Percentiles rank a stretch among this genome's conserved stretches.
Evolutionary conservation across 1,140 invertebrate species (phyloP).

Genomic region (Pteromalus puparum): DNA sequence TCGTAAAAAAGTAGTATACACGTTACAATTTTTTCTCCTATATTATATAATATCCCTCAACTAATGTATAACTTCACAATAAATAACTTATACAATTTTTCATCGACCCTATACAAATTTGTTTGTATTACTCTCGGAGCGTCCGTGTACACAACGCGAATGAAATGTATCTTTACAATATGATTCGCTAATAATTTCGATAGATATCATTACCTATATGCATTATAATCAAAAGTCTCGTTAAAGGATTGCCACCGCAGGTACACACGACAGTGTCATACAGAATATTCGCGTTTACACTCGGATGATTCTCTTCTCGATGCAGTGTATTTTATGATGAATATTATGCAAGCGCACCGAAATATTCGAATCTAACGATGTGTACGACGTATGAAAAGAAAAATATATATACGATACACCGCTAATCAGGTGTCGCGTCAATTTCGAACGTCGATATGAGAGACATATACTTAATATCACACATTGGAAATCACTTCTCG

Average conservation of each 20-base stretch:
- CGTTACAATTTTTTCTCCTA: background rate
- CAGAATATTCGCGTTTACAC: too few relatives aligned
- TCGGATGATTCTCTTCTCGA: background rate
- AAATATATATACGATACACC: background rate
- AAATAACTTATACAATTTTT: background rate
- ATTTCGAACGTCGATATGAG: background rate
- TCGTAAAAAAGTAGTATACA: background rate
- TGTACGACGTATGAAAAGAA: background rate
- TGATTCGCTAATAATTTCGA: background rate
- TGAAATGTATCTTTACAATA: too few relatives aligned
- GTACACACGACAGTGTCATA: background rate
- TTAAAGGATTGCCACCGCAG: constrained; percentile 2
- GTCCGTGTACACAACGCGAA: too few relatives aligned
- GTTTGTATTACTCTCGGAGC: too few relatives aligned
- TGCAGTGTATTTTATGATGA: background rate
- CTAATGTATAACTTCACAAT: background rate
- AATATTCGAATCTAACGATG: too few relatives aligned
- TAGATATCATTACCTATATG: background rate
- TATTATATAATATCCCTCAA: background rate
- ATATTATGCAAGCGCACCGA: background rate
- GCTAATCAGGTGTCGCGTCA: background rate
- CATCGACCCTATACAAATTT: background rate
- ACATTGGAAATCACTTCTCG: constrained; percentile 19
- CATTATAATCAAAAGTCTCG: background rate
- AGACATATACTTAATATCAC: constrained; percentile 17